A percentile compares a stretch with the other conserved stretches of the same genome.
Conservation (phyloP, 2,888 invertebrate species). For the Cheiracanthium punctorium region DNA sequence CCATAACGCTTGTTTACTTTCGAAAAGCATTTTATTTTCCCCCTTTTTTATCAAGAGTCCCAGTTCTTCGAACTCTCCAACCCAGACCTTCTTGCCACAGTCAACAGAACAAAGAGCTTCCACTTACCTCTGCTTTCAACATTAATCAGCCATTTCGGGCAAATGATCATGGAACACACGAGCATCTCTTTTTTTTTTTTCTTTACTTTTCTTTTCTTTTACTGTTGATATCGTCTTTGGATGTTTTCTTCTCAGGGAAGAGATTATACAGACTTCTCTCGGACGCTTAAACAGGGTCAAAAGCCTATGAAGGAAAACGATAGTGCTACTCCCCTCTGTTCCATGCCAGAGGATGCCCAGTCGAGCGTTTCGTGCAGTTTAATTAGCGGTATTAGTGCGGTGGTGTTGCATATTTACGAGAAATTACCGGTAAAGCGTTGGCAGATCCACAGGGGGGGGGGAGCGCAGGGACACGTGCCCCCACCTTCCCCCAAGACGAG, state of each 20-base stretch:
- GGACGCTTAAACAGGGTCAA: background rate
- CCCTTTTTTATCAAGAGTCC: too few relatives aligned
- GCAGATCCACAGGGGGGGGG: too few relatives aligned
- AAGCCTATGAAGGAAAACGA: background rate
- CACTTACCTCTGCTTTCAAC: background rate
- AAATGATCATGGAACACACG: background rate
- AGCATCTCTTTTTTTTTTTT: background rate
- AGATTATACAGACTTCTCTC: background rate
- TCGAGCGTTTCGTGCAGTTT: too few relatives aligned
- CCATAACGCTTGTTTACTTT: too few relatives aligned
- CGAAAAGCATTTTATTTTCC: too few relatives aligned
- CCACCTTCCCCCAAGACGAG: too few relatives aligned
- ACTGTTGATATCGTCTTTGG: background rate
- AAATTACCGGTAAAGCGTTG: too few relatives aligned
- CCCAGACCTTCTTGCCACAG: background rate
- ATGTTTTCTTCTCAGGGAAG: background rate
- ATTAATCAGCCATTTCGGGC: background rate
- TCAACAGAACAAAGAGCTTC: too few relatives aligned
- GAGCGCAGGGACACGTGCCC: too few relatives aligned
- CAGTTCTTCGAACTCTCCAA: background rate
- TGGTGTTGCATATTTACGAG: too few relatives aligned
- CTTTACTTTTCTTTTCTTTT: background rate
- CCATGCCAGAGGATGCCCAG: too few relatives aligned
- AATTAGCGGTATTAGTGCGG: too few relatives aligned
- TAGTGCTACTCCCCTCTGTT: background rate